A percentile compares a stretch with the other conserved stretches of the same genome.
Conservation (phyloP, 2,113 vertebrate genomes). For the Cynopterus brachyotis region DNA sequence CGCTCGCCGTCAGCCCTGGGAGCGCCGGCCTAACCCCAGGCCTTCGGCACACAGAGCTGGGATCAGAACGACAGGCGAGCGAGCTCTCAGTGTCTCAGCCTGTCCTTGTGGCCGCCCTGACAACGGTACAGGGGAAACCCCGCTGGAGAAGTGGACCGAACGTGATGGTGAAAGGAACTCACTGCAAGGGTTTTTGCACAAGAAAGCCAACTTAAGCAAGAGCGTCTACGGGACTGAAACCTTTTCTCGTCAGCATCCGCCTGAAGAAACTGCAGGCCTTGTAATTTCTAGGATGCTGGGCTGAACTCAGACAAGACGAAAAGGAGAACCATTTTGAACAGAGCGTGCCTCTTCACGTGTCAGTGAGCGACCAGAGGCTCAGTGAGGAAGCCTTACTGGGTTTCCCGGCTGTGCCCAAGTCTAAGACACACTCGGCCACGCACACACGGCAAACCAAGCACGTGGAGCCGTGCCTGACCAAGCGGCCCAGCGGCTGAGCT, state of each 20-base stretch:
- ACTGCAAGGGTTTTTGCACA: background rate
- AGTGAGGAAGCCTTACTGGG: background rate
- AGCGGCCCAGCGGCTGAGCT: too few relatives aligned
- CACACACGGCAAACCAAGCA: too few relatives aligned
- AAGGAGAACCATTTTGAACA: background rate
- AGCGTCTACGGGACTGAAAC: background rate
- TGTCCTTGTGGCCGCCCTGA: too few relatives aligned
- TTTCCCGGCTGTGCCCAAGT: background rate
- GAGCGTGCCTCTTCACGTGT: background rate
- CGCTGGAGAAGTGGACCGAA: background rate
- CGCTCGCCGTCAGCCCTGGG: accelerated
- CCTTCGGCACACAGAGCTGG: background rate
- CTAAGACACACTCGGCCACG: background rate
- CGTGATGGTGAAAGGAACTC: background rate
- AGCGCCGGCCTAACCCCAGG: background rate
- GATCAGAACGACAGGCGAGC: background rate
- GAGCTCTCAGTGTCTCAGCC: background rate
- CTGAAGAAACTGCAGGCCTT: too few relatives aligned
- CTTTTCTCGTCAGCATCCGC: background rate
- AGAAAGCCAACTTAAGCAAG: background rate
- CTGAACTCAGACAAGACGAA: background rate
- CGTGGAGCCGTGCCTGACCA: too few relatives aligned
- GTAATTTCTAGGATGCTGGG: background rate
- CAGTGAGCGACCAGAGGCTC: background rate
- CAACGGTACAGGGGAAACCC: background rate